phyloP scores from a whole-genome alignment of 2,888 invertebrate genomes.

The Cryptus armator region DNA sequence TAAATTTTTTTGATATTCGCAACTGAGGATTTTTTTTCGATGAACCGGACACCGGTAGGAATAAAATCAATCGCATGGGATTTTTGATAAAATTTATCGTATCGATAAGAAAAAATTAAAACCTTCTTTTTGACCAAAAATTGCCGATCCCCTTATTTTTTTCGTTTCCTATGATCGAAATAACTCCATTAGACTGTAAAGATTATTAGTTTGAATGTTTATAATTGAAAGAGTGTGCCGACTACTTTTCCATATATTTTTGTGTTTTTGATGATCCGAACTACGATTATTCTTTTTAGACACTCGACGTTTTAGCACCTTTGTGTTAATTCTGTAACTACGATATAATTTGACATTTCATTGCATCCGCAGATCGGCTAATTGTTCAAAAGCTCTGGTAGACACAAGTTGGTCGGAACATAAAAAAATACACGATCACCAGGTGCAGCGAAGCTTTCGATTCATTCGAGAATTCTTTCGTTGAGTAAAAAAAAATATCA shows the following conservation, averaged over 20 bases:
- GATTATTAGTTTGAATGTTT: not conserved
- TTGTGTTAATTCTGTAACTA: slow-evolving; percentile 71
- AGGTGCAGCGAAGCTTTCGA: slow-evolving; percentile 65
- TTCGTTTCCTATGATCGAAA: not conserved
- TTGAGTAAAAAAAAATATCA: slow-evolving; percentile 34
- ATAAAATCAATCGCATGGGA: too few relatives aligned
- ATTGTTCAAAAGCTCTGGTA: slow-evolving; percentile 73
- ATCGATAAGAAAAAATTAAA: too few relatives aligned
- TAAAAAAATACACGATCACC: slow-evolving; percentile 76
- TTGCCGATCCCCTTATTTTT: not conserved
- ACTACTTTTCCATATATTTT: not conserved
- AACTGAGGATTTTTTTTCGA: too few relatives aligned
- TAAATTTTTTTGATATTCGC: too few relatives aligned
- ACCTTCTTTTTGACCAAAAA: too few relatives aligned
- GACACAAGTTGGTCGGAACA: slow-evolving; percentile 72
- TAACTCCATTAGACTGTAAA: not conserved
- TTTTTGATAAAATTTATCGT: too few relatives aligned
- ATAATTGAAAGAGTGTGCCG: not conserved
- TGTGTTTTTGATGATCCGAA: slow-evolving; percentile 1
- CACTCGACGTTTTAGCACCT: slow-evolving; percentile 55
- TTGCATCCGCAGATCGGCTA: slow-evolving; percentile 76
- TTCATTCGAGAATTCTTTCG: not conserved
- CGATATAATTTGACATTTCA: slow-evolving; percentile 62
- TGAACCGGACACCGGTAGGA: too few relatives aligned
- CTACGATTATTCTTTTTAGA: slow-evolving; percentile 37